These are phyloP conservation scores for Dasypolia templi DNA, from an alignment of 2,888 invertebrate genomes.

Conservation along the genomic window DNA sequence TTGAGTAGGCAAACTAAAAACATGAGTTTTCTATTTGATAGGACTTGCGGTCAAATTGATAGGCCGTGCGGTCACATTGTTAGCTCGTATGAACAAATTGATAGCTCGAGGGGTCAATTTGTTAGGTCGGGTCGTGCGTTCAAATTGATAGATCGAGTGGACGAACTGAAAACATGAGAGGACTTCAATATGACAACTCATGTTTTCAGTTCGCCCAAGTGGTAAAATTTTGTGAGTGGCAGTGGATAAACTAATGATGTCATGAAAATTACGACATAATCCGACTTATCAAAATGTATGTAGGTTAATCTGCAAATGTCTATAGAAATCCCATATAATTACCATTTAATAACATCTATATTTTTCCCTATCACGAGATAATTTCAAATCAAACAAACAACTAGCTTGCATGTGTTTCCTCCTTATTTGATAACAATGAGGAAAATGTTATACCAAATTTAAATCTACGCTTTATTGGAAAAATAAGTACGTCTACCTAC, in stretches of 20 bases:
- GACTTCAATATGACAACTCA: too few species aligned
- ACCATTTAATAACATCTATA: conserved; percentile 3
- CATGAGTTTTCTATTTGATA: too few species aligned
- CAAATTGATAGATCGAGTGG: background rate
- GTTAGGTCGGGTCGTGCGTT: background rate
- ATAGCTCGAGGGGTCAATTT: too few species aligned
- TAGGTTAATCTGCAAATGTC: background rate
- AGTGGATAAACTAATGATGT: background rate
- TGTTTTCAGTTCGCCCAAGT: too few species aligned
- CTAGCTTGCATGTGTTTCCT: background rate
- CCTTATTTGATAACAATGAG: background rate
- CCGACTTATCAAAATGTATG: background rate
- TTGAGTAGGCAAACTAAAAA: too few species aligned
- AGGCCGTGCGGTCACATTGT: background rate
- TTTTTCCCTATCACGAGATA: conserved; percentile 24
- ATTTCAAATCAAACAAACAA: conserved; percentile 20
- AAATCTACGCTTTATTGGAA: background rate
- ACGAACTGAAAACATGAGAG: background rate
- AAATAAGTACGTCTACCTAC: background rate
- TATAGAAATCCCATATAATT: conserved; percentile 4
- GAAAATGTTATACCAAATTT: background rate
- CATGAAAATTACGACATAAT: background rate
- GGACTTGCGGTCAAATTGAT: background rate
- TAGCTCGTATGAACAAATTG: background rate
- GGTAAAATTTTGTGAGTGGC: background rate